A percentile compares a stretch with the other conserved stretches of the same genome.
Conservation (phyloP, 2,888 invertebrate genomes). For the Dinocampus coccinellae region DNA sequence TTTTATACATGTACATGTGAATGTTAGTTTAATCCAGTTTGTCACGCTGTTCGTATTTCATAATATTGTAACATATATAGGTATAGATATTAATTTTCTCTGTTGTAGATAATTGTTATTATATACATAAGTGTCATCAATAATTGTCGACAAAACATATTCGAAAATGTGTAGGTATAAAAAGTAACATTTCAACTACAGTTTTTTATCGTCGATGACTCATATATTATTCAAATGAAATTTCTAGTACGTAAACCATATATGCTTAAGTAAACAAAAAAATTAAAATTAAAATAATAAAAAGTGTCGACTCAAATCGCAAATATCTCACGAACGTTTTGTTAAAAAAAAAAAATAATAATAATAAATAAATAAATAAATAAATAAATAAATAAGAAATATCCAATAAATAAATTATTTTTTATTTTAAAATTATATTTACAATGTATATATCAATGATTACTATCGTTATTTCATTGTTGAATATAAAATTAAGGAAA, state of each 20-base stretch:
- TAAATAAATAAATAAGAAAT: too few species aligned
- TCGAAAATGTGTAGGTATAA: neutral
- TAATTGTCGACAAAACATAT: constrained; percentile 4
- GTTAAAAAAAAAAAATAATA: neutral
- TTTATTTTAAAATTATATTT: neutral
- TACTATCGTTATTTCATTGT: neutral
- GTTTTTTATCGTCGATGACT: neutral
- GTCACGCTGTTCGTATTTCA: neutral
- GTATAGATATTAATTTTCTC: neutral
- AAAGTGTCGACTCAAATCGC: neutral
- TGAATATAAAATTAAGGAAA: neutral
- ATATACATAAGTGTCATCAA: neutral
- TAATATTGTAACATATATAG: too few species aligned
- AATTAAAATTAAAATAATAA: neutral
- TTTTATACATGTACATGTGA: neutral
- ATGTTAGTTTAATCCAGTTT: constrained; percentile 1
- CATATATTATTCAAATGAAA: constrained; percentile 14
- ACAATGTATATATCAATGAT: neutral
- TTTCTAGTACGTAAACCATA: neutral
- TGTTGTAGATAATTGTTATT: neutral
- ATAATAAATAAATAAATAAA: too few species aligned
- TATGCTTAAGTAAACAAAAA: neutral
- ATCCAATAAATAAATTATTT: too few species aligned
- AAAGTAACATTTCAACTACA: neutral
- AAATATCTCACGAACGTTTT: neutral